phyloP scores from a whole-genome alignment of 2,888 invertebrate genomes.

The Agrotis ipsilon region DNA sequence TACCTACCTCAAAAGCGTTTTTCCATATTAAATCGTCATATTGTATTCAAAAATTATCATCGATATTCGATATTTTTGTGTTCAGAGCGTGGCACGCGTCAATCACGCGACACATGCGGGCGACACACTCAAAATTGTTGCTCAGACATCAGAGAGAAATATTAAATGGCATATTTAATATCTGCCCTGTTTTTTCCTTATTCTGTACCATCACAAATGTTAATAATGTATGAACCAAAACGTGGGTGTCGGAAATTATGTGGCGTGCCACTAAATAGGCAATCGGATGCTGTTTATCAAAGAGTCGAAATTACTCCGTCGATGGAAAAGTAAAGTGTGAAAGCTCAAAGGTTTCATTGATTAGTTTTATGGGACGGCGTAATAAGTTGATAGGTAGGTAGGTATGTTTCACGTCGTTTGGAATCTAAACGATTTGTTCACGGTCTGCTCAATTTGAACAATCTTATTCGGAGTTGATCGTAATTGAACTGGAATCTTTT shows the following conservation, averaged over 20 bases:
- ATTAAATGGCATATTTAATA: constrained; percentile 77
- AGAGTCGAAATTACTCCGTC: constrained; percentile 41
- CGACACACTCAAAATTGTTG: constrained; percentile 84
- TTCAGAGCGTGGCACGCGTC: constrained; percentile 77
- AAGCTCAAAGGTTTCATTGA: constrained; percentile 41
- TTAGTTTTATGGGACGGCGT: constrained; percentile 44
- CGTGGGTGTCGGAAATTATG: constrained; percentile 39
- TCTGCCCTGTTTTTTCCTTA: constrained; percentile 64
- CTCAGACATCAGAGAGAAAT: constrained; percentile 79
- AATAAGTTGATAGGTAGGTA: constrained; percentile 35
- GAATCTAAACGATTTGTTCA: constrained; percentile 29
- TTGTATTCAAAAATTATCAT: constrained; percentile 68
- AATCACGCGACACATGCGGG: constrained; percentile 82
- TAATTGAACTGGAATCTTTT: constrained; percentile 1
- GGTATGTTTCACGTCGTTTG: constrained; percentile 20
- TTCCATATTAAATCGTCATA: constrained; percentile 37
- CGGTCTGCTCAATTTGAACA: constrained; percentile 18
- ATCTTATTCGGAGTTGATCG: constrained; percentile 6
- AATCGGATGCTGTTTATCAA: constrained; percentile 58
- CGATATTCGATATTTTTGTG: constrained; percentile 75
- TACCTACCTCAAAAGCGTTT: constrained; percentile 32
- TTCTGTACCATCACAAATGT: constrained; percentile 50
- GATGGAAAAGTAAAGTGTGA: constrained; percentile 35
- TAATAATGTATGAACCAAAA: constrained; percentile 48
- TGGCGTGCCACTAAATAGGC: constrained; percentile 45